A percentile compares a stretch with the other conserved stretches of the same genome.
Evolutionary conservation across 2,113 vertebrate species (phyloP).

Genomic region (Cinclus mexicanus): DNA sequence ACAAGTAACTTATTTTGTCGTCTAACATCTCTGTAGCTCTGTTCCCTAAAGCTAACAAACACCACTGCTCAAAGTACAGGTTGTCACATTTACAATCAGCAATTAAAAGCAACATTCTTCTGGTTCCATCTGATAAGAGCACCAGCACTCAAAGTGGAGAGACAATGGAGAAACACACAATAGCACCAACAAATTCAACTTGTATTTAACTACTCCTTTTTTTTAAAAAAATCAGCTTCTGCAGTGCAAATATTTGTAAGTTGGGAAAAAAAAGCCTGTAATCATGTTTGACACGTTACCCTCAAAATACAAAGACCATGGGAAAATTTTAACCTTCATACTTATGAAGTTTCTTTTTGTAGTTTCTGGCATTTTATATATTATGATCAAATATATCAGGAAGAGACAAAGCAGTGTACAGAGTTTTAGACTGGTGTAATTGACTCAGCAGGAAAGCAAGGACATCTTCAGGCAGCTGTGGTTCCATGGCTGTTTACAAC

Average conservation of each 20-base stretch:
- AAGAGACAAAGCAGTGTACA: background rate
- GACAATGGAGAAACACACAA: conserved; percentile 25
- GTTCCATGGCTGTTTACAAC: background rate
- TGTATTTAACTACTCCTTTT: background rate
- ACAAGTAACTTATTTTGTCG: background rate
- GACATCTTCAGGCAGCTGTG: background rate
- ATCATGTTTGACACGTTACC: background rate
- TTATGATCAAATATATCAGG: background rate
- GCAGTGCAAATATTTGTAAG: background rate
- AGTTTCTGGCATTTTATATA: background rate
- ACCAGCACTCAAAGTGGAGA: background rate
- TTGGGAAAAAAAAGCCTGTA: background rate
- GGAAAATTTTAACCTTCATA: background rate
- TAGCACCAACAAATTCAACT: background rate
- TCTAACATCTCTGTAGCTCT: background rate
- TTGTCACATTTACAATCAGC: conserved; percentile 33
- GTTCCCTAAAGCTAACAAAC: conserved; percentile 24
- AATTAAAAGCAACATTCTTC: conserved; percentile 25
- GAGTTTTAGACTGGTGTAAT: background rate
- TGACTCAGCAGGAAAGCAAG: background rate
- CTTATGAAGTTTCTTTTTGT: background rate
- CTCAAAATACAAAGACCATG: background rate
- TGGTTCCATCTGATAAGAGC: conserved; percentile 28
- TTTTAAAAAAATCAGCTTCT: background rate
- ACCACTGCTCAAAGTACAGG: background rate